Base-by-base conservation (phyloP, 1,140 invertebrate species). In the Druon quercuslanigerum region DNA sequence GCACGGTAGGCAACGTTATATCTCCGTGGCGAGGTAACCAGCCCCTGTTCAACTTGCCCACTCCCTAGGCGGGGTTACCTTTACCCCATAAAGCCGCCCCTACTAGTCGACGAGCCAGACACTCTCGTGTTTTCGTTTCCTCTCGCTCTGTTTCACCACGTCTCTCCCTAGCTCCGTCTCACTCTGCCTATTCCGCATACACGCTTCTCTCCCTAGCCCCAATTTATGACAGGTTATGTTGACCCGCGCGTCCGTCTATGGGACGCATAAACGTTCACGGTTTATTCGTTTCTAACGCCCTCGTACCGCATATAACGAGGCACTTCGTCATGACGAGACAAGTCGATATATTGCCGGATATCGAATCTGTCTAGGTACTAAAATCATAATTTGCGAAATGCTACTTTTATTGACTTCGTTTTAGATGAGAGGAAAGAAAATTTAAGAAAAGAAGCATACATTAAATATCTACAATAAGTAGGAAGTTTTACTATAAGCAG, bases 191-290 rank as follows among this genome's bases (percentile, higher is more conserved):
- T 20, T 12, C 57, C 57, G 13, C 57, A 60, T 60, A 60, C 57
- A 20, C 33, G 60, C 33, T n/a, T 33, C 13, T 66, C 60, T 60
- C 12, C 51, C 57, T n/a, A 60, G 60, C 51, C 72, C 20, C 75
- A 72, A 75, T 80, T 80, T 80, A 80, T 52, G 79, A 75, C 72
- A 66, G 75, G 57, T 80, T 80, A 77, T 80, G 79, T 73, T 80
- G 79, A 80, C 79, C 74, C 46, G 73, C 66, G 76, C 60, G 60
- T 66, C 60, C 60, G 33, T 66, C 60, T 66, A 66, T 66, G 60
- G 60, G 60, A 66, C 33, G 33, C 60, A 66, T 66, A 66, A 66
- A 66, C 60, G 60, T 66, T 66, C 60, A 66, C 60, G 60, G 60
- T 66, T 66, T 66, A 66, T 66, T 66, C 60, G 60, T 40, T 66